Base-by-base conservation (phyloP, 2,113 vertebrate genomes). In the Balaeniceps rex region DNA sequence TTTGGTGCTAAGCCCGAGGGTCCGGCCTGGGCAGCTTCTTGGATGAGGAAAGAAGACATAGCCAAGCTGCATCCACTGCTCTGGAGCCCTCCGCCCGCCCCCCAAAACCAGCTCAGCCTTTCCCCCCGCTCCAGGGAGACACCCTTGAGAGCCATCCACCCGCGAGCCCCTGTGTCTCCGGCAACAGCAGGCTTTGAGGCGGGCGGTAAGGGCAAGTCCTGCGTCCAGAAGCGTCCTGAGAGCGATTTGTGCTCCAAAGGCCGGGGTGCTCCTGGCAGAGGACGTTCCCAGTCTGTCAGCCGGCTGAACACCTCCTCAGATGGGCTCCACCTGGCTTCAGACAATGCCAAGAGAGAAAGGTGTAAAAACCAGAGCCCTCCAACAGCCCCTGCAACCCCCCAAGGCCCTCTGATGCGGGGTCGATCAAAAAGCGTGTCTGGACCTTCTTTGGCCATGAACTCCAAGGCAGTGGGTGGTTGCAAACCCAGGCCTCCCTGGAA, bases 401-500 rank as follows among this genome's bases (percentile, higher is more conserved):
- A 1, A 14, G 76, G 65, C 2, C 24, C 95, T 23, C 44, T 55
- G 34, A 28, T 83, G 46, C 96, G 93, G 83, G 40, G 54, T 26
- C 46, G 8, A 9, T 95, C 96, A 2, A 70, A 49, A 71, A 96
- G 94, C 5, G 1, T 93, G 40, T 97, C 94, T 0, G 29, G 77
- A 44, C 80, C 79, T 38, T 28, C 79, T 4, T n/a, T 78, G 31
- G 66, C 58, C 58, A 42, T 17, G 54, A 77, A 3, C 47, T 54
- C 55, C 54, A 7, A 7, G 15, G 81, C 75, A 28, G 74, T 0
- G 9, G 52, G 60, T 14, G 51, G 65, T 33, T 79, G 84, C 76
- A 96, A 95, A 22, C n/a, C 94, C 83, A 97, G 94, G 55, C 98
- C 98, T 24, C 98, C 98, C 58, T 98, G 98, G 98, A 98, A 97